Evolutionary conservation across 2,888 invertebrate species (phyloP), one percentile per base, ranked within the genome.

Genomic region (Conomelus anceps): DNA sequence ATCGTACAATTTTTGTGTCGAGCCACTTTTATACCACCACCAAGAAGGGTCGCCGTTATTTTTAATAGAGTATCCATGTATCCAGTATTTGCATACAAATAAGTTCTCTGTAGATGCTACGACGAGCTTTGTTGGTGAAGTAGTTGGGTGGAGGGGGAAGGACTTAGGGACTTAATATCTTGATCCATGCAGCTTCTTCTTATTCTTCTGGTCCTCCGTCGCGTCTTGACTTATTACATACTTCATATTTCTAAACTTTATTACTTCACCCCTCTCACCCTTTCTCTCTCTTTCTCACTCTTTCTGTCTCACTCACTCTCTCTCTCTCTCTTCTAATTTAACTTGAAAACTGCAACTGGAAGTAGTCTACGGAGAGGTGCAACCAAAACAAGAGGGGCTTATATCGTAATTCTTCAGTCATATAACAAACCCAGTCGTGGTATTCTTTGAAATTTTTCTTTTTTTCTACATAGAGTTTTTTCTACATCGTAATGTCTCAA

Each of bases 61-160:
- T 89, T 90, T 88, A 88, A 90, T 89, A 87, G 86, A 86, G 84
- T 89, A 90, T 86, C 88, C 90, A 26, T 90, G 90, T 90, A 89
- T 26, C 86, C 89, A 29, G 88, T 89, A 90, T 90, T 90, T 90
- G 90, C 90, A 90, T 90, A 90, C 90, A 90, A 90, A 90, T 90
- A 90, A 90, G 90, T 89, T 90, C 87, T 87, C 63, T 17, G 3
- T 3, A 41, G 17, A 41, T 9, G 13, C 20, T 20, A 63, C 63
- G 63, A 63, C 63, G 63, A n/a, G 63, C 63, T 63, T 63, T 63
- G 63, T 63, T 63, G 63, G 63, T 63, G n/a, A 63, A n/a, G 34
- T 11, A 1, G 34, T 1, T n/a, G 63, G 13, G n/a, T 9, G 17
- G 63, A n/a, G n/a, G 63, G 63, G n/a, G 63, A 63, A 63, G 63